A percentile compares a stretch with the other conserved stretches of the same genome.
Conservation (phyloP, 2,888 invertebrate species). For the Polyommatus iphigenia region DNA sequence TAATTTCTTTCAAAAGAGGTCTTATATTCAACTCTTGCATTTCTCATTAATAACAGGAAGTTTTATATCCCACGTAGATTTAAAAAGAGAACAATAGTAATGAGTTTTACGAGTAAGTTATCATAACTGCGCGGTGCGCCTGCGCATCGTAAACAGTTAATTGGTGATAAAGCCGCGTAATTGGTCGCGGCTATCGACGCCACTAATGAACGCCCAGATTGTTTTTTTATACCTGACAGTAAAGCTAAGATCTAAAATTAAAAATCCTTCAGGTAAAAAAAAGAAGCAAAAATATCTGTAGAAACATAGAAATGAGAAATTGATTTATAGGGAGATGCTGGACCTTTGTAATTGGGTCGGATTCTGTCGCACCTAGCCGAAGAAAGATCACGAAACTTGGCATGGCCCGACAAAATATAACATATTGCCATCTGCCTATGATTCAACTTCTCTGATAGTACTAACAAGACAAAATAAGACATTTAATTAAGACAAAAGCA, state of each 20-base stretch:
- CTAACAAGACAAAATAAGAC: too few relatives aligned
- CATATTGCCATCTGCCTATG: neutral
- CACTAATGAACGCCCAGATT: slow-evolving; percentile 59
- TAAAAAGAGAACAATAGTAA: slow-evolving; percentile 12
- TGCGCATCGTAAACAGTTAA: slow-evolving; percentile 69
- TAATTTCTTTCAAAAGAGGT: too few relatives aligned
- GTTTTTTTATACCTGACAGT: neutral
- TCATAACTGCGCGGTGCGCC: slow-evolving; percentile 34
- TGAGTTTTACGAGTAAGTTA: slow-evolving; percentile 18
- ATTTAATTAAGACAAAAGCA: too few relatives aligned
- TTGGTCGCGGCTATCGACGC: slow-evolving; percentile 67
- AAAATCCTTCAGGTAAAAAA: neutral
- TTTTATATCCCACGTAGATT: neutral
- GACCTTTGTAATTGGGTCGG: too few relatives aligned
- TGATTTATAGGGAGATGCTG: too few relatives aligned
- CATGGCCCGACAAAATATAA: neutral
- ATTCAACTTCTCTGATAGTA: neutral
- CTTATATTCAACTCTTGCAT: neutral
- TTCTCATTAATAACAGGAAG: neutral
- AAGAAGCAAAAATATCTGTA: too few relatives aligned
- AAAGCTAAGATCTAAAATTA: neutral
- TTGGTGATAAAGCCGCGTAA: slow-evolving; percentile 69
- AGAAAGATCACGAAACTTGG: too few relatives aligned
- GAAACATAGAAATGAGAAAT: too few relatives aligned
- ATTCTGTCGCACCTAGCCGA: too few relatives aligned